phyloP scores from a whole-genome alignment of 1,140 invertebrate species.

The Ectropis grisescens region DNA sequence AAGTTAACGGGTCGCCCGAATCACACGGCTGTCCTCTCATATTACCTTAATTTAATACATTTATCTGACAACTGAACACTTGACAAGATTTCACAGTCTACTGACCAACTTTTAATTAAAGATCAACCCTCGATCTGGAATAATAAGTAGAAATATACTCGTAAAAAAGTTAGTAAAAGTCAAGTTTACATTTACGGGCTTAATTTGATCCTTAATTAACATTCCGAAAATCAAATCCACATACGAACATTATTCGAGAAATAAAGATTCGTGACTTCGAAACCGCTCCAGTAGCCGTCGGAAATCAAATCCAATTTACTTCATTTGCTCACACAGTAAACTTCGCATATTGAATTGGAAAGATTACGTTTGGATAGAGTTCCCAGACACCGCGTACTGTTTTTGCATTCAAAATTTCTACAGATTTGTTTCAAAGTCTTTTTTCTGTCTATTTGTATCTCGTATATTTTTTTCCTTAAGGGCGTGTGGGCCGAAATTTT shows the following conservation, averaged over 20 bases:
- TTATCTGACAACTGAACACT: slow-evolving; percentile 14
- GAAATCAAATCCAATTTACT: slow-evolving; percentile 63
- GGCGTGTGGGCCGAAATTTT: too few relatives aligned
- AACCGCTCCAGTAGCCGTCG: slow-evolving; percentile 46
- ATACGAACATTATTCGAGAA: too few relatives aligned
- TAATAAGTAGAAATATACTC: neutral
- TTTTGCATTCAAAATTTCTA: neutral
- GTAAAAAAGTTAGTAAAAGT: neutral
- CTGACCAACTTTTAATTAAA: slow-evolving; percentile 35
- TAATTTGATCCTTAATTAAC: too few relatives aligned
- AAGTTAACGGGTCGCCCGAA: slow-evolving; percentile 12
- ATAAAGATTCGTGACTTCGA: slow-evolving; percentile 47
- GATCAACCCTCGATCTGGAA: slow-evolving; percentile 6
- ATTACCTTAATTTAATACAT: slow-evolving; percentile 22
- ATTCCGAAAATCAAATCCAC: too few relatives aligned
- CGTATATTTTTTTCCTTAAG: too few relatives aligned
- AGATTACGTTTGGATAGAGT: slow-evolving; percentile 51
- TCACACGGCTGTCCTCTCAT: slow-evolving; percentile 23
- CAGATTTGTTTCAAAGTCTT: too few relatives aligned
- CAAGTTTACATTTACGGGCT: too few relatives aligned
- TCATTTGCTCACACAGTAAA: slow-evolving; percentile 58
- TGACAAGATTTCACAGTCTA: slow-evolving; percentile 39
- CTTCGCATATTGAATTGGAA: slow-evolving; percentile 58
- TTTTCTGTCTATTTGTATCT: too few relatives aligned
- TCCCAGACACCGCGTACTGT: slow-evolving; percentile 13